These are phyloP conservation scores for Mus caroli DNA, from an alignment of 2,797 vertebrate genomes.

Conservation along the genomic window DNA sequence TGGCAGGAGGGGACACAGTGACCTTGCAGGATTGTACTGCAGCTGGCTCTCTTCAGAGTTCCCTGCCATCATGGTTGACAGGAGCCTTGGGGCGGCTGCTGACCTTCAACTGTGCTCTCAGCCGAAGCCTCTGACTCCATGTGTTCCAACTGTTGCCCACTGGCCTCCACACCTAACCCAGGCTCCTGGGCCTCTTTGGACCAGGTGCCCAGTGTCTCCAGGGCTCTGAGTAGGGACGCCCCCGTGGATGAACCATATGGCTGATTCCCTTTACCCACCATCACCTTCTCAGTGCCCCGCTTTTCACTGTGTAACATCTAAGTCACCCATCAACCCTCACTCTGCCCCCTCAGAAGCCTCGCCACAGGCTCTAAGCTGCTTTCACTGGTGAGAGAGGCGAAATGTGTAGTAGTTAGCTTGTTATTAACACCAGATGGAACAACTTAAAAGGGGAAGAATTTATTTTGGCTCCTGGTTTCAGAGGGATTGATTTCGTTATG, in stretches of 20 bases:
- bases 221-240: no score
- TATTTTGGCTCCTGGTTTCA: not conserved
- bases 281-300: not conserved
- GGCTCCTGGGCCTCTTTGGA: not conserved
- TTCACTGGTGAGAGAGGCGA: not conserved
- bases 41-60: not conserved
- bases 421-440: not conserved
- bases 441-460: not conserved
- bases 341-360: slow-evolving; percentile 4
- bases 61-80: not conserved
- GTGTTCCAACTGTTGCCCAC: not conserved
- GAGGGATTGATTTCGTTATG: not conserved
- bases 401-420: not conserved
- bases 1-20: not conserved
- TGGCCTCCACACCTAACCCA: not conserved
- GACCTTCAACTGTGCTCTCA: not conserved
- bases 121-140: not conserved
- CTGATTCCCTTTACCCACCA: not conserved
- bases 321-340: not conserved
- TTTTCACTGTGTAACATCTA: slow-evolving; percentile 3
- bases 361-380: not conserved
- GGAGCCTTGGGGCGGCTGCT: rapidly evolving
- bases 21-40: slow-evolving; percentile 28
- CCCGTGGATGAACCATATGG: not conserved
- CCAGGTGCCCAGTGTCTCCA: not conserved